Base-by-base conservation (phyloP, 2,113 vertebrate genomes). In the Casuarius casuarius region DNA sequence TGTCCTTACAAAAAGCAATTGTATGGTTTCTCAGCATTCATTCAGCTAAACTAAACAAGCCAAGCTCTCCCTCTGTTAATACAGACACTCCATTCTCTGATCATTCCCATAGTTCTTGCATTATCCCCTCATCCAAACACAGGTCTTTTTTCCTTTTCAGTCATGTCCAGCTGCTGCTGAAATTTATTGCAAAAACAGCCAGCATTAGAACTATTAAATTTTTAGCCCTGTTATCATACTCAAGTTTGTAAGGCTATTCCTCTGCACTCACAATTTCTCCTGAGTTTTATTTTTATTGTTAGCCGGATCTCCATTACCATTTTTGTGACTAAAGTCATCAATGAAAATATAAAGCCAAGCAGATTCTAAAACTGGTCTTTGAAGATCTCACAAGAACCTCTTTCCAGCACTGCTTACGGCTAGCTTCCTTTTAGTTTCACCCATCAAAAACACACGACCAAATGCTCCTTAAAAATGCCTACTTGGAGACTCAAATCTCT, bases 31-130 rank as follows among this genome's bases (percentile, higher is more conserved):
- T 52, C 29, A 22, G 58, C 29, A 19, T 46, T 68, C 48, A 22
- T 54, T 49, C 18, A 49, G 51, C 28, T 12, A 42, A 67, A 12
- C 48, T 46, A 23, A 35, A 23, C 28, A 46, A 68, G 40, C 40
- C 65, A 40, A 66, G 28, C 12, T 68, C 14, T 23, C 35, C 38
- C 35, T 26, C 62, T 26, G 22, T 16, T 38, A 38, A 25, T 14
- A 15, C 7, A 65, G 23, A 26, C 62, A 33, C 56, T 59, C 31
- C 31, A 33, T 59, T 10, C 58, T 13, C 51, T 0, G 18, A 13
- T 15, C 17, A 0, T 33, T 1, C 12, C 26, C 3, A 14, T 9
- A 21, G 58, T 7, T 49, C 29, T 22, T 6, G 42, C 2, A 8
- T 48, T n/a, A 4, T 12, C 59, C 42, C 25, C 42, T 16, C n/a